phyloP scores from a whole-genome alignment of 2,797 vertebrate genomes.

The Saxicola maurus region DNA sequence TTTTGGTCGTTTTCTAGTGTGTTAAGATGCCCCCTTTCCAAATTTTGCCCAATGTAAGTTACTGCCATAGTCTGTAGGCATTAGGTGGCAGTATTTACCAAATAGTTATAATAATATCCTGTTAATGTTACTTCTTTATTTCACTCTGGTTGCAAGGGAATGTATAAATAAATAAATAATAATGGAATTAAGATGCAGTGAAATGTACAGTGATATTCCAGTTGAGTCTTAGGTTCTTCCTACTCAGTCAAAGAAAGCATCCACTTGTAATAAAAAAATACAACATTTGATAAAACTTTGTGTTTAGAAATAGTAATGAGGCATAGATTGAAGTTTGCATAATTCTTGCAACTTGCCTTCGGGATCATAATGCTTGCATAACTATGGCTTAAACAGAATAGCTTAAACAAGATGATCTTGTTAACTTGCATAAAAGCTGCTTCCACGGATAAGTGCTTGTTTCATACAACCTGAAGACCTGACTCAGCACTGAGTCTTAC shows the following conservation, averaged over 20 bases:
- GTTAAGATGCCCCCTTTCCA: neutral
- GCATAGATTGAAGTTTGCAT: neutral
- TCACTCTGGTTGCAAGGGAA: neutral
- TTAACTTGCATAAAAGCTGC: neutral
- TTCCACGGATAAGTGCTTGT: neutral
- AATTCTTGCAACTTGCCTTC: neutral
- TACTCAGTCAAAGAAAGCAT: neutral
- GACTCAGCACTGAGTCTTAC: neutral
- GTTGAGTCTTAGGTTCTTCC: neutral
- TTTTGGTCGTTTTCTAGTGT: neutral
- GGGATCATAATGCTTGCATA: neutral
- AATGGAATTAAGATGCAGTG: neutral
- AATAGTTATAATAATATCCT: neutral
- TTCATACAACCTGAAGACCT: neutral
- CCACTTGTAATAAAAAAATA: neutral
- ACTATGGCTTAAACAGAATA: neutral
- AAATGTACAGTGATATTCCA: neutral
- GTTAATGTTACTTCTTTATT: neutral
- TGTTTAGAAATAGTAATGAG: neutral
- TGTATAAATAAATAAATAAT: neutral
- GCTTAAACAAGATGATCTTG: neutral
- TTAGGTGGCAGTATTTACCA: conserved; percentile 11
- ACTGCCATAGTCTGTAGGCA: neutral
- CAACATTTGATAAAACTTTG: neutral
- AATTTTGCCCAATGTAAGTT: neutral